A percentile compares a stretch with the other conserved stretches of the same genome.
These are phyloP conservation scores for Myopa testacea DNA, from an alignment of 2,888 invertebrate genomes.

Conservation along the genomic window DNA sequence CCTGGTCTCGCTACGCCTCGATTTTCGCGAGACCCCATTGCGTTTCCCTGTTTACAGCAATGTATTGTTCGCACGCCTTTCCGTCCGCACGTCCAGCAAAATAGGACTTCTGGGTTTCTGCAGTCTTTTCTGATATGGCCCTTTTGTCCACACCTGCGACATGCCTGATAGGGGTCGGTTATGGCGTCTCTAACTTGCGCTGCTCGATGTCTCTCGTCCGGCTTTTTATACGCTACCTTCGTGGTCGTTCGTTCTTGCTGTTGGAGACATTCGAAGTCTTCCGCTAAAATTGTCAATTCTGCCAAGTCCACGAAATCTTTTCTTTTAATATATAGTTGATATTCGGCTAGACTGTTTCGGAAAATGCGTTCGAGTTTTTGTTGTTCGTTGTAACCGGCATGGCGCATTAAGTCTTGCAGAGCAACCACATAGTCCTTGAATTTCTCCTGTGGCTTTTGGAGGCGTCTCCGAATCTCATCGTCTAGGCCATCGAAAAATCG, in stretches of 20 bases:
- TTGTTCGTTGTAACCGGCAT: background rate
- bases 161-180: background rate
- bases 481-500: background rate
- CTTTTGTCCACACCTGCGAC: background rate
- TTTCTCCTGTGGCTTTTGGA: background rate
- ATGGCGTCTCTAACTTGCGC: background rate
- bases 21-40: background rate
- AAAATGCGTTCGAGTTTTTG: conserved; percentile 30
- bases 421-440: background rate
- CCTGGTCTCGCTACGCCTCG: conserved; percentile 12
- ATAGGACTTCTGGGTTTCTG: background rate
- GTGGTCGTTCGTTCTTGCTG: too few species aligned
- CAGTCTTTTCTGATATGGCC: background rate
- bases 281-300: conserved; percentile 20
- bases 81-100: conserved; percentile 3
- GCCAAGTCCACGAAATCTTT: conserved; percentile 16
- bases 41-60: conserved; percentile 26
- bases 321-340: conserved; percentile 22
- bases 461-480: conserved; percentile 3
- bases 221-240: too few species aligned
- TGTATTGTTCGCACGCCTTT: conserved; percentile 5
- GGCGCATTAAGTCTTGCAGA: conserved; percentile 11
- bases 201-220: background rate
- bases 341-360: conserved; percentile 18
- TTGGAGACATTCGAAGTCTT: too few species aligned